Conservation (phyloP, 2,113 vertebrate species). For the Coryphaenoides rupestris region DNA sequence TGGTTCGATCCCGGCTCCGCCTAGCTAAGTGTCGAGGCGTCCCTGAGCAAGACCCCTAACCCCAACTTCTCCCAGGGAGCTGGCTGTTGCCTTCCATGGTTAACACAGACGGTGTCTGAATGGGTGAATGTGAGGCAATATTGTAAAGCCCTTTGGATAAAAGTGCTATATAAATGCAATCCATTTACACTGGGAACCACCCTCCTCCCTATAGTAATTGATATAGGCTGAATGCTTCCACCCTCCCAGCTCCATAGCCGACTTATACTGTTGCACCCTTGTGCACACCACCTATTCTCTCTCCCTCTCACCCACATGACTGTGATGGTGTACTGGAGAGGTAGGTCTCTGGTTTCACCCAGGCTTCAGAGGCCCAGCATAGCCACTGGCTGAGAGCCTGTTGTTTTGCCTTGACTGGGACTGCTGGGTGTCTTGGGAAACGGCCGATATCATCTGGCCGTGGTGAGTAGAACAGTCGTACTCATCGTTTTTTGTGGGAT, state of each 20-base stretch:
- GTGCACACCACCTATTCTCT: conserved; percentile 30
- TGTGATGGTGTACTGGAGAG: conserved; percentile 57
- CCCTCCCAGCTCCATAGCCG: conserved; percentile 13
- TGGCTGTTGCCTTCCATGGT: too few species aligned
- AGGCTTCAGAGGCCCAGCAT: conserved; percentile 53
- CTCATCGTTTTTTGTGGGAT: background rate
- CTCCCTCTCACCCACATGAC: conserved; percentile 15
- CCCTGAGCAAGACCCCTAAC: too few species aligned
- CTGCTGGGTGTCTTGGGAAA: background rate
- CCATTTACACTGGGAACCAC: too few species aligned
- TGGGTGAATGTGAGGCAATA: too few species aligned
- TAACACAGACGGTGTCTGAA: too few species aligned
- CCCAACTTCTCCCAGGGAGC: too few species aligned
- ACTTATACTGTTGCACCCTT: background rate
- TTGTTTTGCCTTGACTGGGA: background rate
- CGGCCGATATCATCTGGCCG: too few species aligned
- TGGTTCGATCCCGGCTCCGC: conserved; percentile 33
- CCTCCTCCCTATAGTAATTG: conserved; percentile 7
- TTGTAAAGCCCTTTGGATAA: too few species aligned
- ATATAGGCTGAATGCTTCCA: conserved; percentile 37
- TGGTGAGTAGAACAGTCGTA: background rate
- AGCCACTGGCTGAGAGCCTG: conserved; percentile 41
- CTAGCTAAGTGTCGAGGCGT: too few species aligned
- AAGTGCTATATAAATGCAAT: too few species aligned
- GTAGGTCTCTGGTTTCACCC: conserved; percentile 72